A percentile compares a stretch with the other conserved stretches of the same genome.
These are phyloP conservation scores for Bucorvus abyssinicus DNA, from an alignment of 2,797 vertebrate species.

Conservation along the genomic window DNA sequence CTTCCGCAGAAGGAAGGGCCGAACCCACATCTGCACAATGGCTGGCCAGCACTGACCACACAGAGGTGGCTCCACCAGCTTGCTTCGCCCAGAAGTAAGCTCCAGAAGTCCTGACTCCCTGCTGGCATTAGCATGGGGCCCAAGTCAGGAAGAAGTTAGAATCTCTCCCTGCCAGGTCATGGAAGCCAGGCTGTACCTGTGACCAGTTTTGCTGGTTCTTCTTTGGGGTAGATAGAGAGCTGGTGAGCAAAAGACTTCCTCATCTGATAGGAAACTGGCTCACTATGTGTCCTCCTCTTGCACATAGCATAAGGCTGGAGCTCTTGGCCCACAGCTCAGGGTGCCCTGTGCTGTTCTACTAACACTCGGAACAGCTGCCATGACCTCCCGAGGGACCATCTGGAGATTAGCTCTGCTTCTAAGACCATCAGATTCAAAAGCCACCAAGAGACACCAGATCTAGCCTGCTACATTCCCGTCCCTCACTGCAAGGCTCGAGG, in stretches of 20 bases:
- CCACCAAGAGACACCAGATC: background rate
- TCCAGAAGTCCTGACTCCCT: background rate
- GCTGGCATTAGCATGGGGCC: background rate
- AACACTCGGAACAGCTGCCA: fast-evolving
- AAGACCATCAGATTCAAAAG: background rate
- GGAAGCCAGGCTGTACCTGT: background rate
- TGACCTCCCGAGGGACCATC: background rate
- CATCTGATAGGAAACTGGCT: background rate
- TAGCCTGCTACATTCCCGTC: background rate
- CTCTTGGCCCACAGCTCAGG: background rate
- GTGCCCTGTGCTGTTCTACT: background rate
- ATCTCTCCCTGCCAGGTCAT: background rate
- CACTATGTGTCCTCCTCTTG: background rate
- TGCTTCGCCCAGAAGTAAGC: conserved; percentile 61
- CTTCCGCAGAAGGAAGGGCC: background rate
- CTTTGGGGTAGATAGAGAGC: background rate
- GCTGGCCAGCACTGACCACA: background rate
- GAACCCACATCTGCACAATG: background rate
- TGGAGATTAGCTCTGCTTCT: background rate
- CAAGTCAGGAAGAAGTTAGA: background rate
- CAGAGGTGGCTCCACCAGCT: background rate
- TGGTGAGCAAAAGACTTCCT: background rate
- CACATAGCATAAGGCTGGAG: background rate
- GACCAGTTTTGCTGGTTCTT: background rate
- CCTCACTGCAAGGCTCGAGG: background rate